Conservation (phyloP, 1,140 invertebrate genomes). For the Hycleus cichorii region DNA sequence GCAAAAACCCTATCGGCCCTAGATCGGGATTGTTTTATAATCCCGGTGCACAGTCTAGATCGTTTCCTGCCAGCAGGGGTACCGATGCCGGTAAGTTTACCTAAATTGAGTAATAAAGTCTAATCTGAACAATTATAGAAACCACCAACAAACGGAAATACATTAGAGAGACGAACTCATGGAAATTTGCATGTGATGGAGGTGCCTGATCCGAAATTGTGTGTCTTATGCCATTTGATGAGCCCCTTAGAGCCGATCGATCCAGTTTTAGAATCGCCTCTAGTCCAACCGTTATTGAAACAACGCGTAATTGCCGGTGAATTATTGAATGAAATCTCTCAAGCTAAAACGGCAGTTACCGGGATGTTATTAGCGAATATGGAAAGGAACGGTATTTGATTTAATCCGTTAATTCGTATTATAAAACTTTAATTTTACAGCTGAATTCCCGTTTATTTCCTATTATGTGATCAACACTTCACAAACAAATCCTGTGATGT, state of each 20-base stretch:
- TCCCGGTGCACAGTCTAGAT: constrained; percentile 76
- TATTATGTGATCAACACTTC: constrained; percentile 83
- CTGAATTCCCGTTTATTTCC: constrained; percentile 84
- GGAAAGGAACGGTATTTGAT: constrained; percentile 65
- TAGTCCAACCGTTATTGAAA: constrained; percentile 65
- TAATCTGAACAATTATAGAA: constrained; percentile 13
- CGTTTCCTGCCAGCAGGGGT: constrained; percentile 79
- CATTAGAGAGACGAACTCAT: constrained; percentile 19
- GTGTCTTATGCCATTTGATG: constrained; percentile 81
- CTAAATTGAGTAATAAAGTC: neutral
- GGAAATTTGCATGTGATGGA: constrained; percentile 29
- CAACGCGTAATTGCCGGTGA: constrained; percentile 71
- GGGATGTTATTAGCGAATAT: constrained; percentile 81
- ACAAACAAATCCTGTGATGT: constrained; percentile 72
- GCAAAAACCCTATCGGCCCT: constrained; percentile 55
- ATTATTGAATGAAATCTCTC: constrained; percentile 64
- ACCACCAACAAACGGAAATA: constrained; percentile 16
- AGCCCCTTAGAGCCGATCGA: constrained; percentile 75
- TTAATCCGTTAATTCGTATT: neutral
- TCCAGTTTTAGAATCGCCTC: constrained; percentile 72
- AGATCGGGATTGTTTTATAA: constrained; percentile 82
- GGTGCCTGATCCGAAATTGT: constrained; percentile 79
- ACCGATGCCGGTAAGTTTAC: constrained; percentile 65
- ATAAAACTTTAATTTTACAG: constrained; percentile 43
- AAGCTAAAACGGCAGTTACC: constrained; percentile 62